Base-by-base conservation (phyloP, 2,797 vertebrate species). In the Betta splendens region DNA sequence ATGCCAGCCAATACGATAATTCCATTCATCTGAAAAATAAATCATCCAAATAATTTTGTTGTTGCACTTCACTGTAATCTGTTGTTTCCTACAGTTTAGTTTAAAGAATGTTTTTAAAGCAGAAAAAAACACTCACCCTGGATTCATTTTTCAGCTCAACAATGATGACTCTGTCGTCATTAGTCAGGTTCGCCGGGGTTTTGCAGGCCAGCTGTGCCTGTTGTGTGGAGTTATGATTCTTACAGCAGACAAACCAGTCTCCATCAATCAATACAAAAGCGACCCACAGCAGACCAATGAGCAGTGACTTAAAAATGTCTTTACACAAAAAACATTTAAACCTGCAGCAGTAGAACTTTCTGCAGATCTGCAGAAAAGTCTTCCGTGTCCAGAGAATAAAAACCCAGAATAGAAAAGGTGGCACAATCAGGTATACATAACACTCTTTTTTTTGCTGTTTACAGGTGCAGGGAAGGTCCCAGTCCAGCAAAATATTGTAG, bases 381-480 rank as follows among this genome's bases (percentile, higher is more conserved):
- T 0, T n/a, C 32, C 36, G 33, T 7, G 54, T 57, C 54, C 54
- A 57, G 2, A 57, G 42, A 1, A 21, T 7, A 3, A 28, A 46
- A 17, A 57, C 1, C 11, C 36, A 46, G 2, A 46, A n/a, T 2
- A 46, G 20, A 3, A 21, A 15, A 28, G n/a, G 17, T 2, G 54
- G 54, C 23, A 57, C 16, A 21, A 2, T 2, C 23, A 37, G 6
- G 54, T 37, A 45, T 2, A 57, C n/a, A 0, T 2, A 3, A 5
- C 54, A 57, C 23, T 57, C 13, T 29, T 25, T n/a, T 22, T n/a
- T n/a, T n/a, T n/a, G n/a, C n/a, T n/a, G 22, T 37, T 28, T 45
- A 17, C 42, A 57, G 12, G 32, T 37, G 42, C 54, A 57, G 1
- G 11, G 23, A 21, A 57, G 45, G 13, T 21, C 7, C 1, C 32